Evolutionary conservation across 1,140 invertebrate genomes (phyloP).

Genomic region (Bombus soroeensis): DNA sequence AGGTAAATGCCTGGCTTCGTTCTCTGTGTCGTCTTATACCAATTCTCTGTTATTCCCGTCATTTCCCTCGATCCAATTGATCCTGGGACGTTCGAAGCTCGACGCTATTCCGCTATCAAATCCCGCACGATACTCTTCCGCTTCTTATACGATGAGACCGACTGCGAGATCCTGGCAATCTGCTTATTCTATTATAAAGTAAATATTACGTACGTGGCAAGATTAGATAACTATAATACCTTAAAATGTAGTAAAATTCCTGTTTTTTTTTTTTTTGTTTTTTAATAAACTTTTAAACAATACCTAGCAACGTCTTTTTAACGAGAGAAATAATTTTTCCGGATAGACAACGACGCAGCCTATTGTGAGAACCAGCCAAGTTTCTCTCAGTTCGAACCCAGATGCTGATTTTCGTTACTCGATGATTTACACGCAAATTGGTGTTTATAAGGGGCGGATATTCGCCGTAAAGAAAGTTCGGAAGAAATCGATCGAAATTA

Average conservation of each 20-base stretch:
- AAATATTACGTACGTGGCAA: neutral
- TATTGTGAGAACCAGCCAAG: constrained; percentile 91
- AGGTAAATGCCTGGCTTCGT: constrained; percentile 57
- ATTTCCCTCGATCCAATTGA: neutral
- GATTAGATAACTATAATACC: neutral
- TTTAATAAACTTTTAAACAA: neutral
- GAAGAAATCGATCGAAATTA: constrained; percentile 95
- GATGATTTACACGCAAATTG: constrained; percentile 93
- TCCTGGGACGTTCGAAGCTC: neutral
- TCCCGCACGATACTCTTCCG: neutral
- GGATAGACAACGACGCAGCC: constrained; percentile 77
- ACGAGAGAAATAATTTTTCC: neutral
- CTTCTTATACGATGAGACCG: neutral
- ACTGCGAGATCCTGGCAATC: neutral
- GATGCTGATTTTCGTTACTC: constrained; percentile 93
- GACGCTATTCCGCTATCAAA: no score
- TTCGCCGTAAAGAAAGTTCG: constrained; percentile 94
- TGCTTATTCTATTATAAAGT: neutral
- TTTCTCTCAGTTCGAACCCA: constrained; percentile 93
- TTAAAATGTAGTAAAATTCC: neutral
- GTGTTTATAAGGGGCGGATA: constrained; percentile 93
- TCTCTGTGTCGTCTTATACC: neutral
- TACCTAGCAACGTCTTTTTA: neutral
- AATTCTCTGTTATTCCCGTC: neutral
- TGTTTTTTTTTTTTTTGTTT: no score